Evolutionary conservation across 2,797 vertebrate genomes (phyloP), one percentile per base, ranked within the genome.

Genomic region (Agapornis canus): DNA sequence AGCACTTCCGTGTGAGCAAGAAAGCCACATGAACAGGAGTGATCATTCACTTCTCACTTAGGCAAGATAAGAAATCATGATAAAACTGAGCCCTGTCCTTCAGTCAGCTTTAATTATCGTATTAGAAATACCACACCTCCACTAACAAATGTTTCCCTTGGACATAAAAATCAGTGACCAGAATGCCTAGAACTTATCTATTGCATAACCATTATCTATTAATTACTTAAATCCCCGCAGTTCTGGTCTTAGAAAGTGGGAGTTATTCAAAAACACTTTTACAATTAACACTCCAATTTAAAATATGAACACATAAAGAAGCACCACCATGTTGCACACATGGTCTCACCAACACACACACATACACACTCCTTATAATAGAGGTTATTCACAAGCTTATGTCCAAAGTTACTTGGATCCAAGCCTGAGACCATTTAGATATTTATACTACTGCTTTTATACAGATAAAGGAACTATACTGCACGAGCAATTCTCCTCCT

Each of bases 281-380:
- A 59, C 15, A 85, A 60, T 21, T 75, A 71, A 54, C 27, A 15
- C 16, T 48, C 32, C 54, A 42, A 42, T 39, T 59, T 79, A 71
- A 80, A 82, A 42, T 23, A 48, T 17, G 66, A 45, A 69, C 57
- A 4, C 11, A 31, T 6, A 15, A 8, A 42, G 49, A 59, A 72
- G 49, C 19, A 65, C 23, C 26, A 40, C 23, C 1, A 0, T 6
- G 26, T 27, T 42, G 48, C 26, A 42, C 0, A 1, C 2, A 3
- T 6, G 20, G 27, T 18, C 66, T 63, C 52, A 45, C 32, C 37
- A 32, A 35, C 15, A 43, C 2, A 39, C 22, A 66, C 39, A 27
- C 11, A 20, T 35, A 22, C 45, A 32, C 25, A 40, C 15, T 39
- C 32, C 6, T 13, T 45, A 40, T 17, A 25, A 27, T 11, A 32